Evolutionary conservation across 2,888 invertebrate genomes (phyloP).

Genomic region (Gari tellinella): DNA sequence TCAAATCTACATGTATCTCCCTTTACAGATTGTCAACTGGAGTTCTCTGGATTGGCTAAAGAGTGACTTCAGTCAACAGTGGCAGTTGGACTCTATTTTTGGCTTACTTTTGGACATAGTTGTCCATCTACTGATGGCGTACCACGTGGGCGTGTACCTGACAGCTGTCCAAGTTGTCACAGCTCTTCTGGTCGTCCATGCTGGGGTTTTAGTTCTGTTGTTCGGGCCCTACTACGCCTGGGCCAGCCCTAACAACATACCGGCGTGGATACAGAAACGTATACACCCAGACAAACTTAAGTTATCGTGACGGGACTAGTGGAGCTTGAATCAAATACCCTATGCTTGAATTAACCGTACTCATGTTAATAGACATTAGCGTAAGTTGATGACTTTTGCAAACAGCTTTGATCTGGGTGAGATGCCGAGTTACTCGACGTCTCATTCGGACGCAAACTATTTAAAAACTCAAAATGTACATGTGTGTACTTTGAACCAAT

Average conservation of each 20-base stretch:
- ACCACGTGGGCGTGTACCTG: constrained; percentile 66
- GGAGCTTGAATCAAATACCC: too few species aligned
- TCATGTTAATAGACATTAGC: too few species aligned
- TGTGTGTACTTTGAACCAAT: too few species aligned
- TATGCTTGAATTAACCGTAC: too few species aligned
- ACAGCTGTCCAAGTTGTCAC: constrained; percentile 64
- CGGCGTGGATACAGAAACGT: constrained; percentile 74
- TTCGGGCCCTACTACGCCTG: constrained; percentile 76
- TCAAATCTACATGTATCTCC: too few species aligned
- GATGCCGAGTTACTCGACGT: too few species aligned
- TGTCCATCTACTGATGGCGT: constrained; percentile 74
- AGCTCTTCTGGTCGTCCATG: constrained; percentile 60
- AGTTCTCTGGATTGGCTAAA: constrained; percentile 78
- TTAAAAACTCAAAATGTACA: too few species aligned
- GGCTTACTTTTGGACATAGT: constrained; percentile 75
- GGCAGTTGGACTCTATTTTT: constrained; percentile 72
- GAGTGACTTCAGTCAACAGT: constrained; percentile 53
- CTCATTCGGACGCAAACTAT: too few species aligned
- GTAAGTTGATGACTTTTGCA: too few species aligned
- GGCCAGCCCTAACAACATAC: constrained; percentile 70
- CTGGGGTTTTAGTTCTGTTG: constrained; percentile 58
- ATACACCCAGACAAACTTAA: constrained; percentile 59
- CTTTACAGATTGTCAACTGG: constrained; percentile 79
- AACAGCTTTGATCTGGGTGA: too few species aligned
- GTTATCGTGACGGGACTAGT: too few species aligned